Conservation (phyloP, 2,797 vertebrate genomes). For the Luscinia megarhynchos region DNA sequence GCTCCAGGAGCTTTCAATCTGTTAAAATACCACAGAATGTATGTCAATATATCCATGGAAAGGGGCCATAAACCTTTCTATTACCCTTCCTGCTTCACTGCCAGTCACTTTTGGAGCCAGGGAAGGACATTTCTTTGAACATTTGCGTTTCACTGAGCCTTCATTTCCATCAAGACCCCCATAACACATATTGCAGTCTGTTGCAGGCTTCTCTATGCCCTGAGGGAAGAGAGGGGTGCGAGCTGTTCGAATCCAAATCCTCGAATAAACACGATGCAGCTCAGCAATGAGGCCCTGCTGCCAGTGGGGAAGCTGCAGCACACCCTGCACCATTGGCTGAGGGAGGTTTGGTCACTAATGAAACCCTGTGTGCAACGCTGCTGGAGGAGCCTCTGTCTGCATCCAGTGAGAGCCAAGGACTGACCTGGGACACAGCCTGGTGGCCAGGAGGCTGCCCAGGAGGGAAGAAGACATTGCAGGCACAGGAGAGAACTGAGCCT, state of each 20-base stretch:
- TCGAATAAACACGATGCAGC: neutral
- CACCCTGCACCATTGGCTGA: neutral
- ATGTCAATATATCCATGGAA: slow-evolving; percentile 56
- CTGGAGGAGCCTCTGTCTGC: neutral
- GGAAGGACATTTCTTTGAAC: slow-evolving; percentile 46
- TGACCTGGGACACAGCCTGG: neutral
- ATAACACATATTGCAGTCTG: slow-evolving; percentile 59
- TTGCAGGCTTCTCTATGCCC: slow-evolving; percentile 48
- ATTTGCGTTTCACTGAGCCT: slow-evolving; percentile 33
- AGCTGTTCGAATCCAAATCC: slow-evolving; percentile 47
- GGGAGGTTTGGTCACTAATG: neutral
- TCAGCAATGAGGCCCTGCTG: slow-evolving; percentile 21
- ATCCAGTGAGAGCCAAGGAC: rapidly evolving
- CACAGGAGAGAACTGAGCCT: neutral
- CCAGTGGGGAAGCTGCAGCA: neutral
- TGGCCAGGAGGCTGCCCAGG: rapidly evolving
- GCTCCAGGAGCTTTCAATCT: slow-evolving; percentile 30
- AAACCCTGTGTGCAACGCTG: rapidly evolving
- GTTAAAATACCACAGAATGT: slow-evolving; percentile 35
- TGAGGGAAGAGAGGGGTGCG: slow-evolving; percentile 17
- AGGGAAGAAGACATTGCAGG: neutral
- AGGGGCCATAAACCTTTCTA: slow-evolving; percentile 33
- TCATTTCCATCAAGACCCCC: slow-evolving; percentile 48
- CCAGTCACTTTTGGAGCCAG: slow-evolving; percentile 33
- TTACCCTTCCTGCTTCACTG: slow-evolving; percentile 36